Evolutionary conservation across 1,140 invertebrate genomes (phyloP).

Genomic region (Orussus abietinus): DNA sequence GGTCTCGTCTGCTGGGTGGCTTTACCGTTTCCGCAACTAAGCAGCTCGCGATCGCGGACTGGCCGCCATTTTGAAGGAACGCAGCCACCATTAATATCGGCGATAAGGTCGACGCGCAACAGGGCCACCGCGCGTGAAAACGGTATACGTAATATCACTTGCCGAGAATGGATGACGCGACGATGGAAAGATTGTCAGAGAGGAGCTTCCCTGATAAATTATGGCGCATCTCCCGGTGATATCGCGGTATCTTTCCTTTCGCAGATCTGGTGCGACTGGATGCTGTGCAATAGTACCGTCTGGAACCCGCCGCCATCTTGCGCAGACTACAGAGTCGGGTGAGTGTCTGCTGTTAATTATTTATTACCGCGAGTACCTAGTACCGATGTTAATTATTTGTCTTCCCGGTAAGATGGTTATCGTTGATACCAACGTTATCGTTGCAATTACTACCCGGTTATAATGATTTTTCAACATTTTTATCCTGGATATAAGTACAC

Average conservation of each 20-base stretch:
- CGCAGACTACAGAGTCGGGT: slow-evolving; percentile 76
- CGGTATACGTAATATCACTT: background rate
- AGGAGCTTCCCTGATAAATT: background rate
- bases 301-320: slow-evolving; percentile 85
- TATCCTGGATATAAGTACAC: too few species aligned
- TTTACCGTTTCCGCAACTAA: too few species aligned
- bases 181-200: background rate
- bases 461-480: too few species aligned
- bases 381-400: too few species aligned
- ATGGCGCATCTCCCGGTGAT: too few species aligned
- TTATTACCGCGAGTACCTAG: too few species aligned
- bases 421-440: too few species aligned
- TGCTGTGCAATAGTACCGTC: slow-evolving; percentile 75
- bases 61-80: slow-evolving; percentile 2
- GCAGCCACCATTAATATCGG: slow-evolving; percentile 33
- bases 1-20: too few species aligned
- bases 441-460: too few species aligned
- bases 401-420: too few species aligned
- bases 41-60: too few species aligned
- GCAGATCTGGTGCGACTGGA: slow-evolving; percentile 87
- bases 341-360: slow-evolving; percentile 45
- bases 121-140: slow-evolving; percentile 4
- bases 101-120: slow-evolving; percentile 27
- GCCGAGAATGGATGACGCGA: background rate
- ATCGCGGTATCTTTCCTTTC: slow-evolving; percentile 24